Evolutionary conservation across 2,113 vertebrate species (phyloP), one percentile per base, ranked within the genome.

Genomic region (Gasterosteus nipponicus): DNA sequence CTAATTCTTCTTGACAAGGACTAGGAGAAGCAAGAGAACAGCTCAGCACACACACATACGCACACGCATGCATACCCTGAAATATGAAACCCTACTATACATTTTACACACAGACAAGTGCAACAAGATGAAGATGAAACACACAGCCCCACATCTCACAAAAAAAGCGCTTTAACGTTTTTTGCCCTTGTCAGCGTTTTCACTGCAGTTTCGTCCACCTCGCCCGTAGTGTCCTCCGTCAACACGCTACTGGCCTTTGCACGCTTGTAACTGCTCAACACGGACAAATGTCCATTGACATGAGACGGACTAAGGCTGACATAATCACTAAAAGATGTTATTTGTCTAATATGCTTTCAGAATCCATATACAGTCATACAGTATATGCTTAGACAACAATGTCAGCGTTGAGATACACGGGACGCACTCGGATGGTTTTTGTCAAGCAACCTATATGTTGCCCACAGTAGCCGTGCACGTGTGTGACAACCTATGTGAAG

Each of bases 1-100:
- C 94, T 94, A 93, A 94, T 94, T 94, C 93, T 85, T 92, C 89
- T 62, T 93, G 94, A 93, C 94, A 93, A 87, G 91, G 88, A 86
- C 89, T 89, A 86, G 80, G 82, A 91, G 89, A 93, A 90, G 85
- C 84, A 89, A 90, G 84, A 90, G 89, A 90, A 77, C 87, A 91
- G 89, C 80, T 83, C 85, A 46, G 60, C 31, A 6, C 57, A 22
- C 75, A 41, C 67, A n/a, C 69, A 33, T 22, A 9, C 56, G 22
- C 74, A 60, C 60, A 73, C 15, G 51, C 26, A 68, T n/a, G 62
- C 63, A 68, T 61, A 78, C 33, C 1, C 19, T 0, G 29, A 77
- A 80, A 83, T 63, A 78, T 64, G 70, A 63, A 67, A 61, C 8
- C 3, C 64, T 57, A 51, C 64, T 60, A 76, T 86, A 75, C 33